Percentiles rank a stretch among this genome's conserved stretches.
phyloP scores from a whole-genome alignment of 2,113 vertebrate genomes.

The Stegostoma tigrinum region DNA sequence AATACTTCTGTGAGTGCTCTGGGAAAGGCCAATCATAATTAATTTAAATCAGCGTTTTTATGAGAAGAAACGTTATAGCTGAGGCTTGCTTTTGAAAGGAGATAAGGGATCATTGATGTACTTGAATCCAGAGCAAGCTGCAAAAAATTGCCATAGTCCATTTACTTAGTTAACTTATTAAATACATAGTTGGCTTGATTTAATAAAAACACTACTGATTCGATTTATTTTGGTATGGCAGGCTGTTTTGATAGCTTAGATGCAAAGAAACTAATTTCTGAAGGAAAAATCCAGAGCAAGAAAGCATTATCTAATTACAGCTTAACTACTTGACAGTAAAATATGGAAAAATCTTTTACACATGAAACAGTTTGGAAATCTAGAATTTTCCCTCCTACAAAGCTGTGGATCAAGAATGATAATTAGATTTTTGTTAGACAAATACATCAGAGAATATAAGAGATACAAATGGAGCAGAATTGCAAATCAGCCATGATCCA shows the following conservation, averaged over 20 bases:
- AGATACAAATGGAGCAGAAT: background rate
- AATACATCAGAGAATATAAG: background rate
- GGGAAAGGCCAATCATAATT: constrained; percentile 27
- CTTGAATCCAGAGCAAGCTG: constrained; percentile 19
- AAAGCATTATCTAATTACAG: background rate
- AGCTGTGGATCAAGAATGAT: background rate
- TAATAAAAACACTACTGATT: background rate
- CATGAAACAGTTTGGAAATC: background rate
- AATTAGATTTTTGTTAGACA: background rate
- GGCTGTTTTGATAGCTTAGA: background rate
- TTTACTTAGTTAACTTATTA: background rate
- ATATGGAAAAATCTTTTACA: background rate
- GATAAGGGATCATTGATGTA: constrained; percentile 3
- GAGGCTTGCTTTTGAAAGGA: constrained; percentile 20
- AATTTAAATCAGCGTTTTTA: constrained; percentile 31
- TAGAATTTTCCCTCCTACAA: background rate
- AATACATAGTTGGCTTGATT: background rate
- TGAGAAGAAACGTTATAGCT: background rate
- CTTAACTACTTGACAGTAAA: background rate
- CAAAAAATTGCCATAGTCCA: constrained; percentile 14
- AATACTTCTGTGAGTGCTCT: background rate
- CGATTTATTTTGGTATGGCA: background rate
- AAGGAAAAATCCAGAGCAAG: background rate
- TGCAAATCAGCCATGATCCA: background rate
- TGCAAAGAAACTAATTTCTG: background rate